Conservation (phyloP, 2,888 invertebrate species). For the Calephelis perditalis region DNA sequence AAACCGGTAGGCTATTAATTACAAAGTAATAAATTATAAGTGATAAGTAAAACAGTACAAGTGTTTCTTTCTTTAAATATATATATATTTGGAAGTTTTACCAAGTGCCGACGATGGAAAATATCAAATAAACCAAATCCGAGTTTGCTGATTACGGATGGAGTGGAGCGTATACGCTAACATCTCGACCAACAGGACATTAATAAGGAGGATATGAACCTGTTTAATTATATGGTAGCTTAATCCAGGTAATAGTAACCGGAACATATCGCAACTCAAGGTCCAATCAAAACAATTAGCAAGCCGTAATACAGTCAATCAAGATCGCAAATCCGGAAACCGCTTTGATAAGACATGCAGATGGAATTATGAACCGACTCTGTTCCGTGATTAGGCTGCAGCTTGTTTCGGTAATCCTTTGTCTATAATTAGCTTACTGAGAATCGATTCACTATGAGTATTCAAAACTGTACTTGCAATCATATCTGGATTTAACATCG, state of each 20-base stretch:
- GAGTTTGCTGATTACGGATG: no score
- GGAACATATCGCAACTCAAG: constrained; percentile 6
- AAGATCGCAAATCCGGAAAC: constrained; percentile 26
- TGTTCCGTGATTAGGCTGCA: constrained; percentile 20
- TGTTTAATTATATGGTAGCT: neutral
- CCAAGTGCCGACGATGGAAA: no score
- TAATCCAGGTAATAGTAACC: neutral
- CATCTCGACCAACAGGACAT: no score
- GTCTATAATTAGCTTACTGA: constrained; percentile 25
- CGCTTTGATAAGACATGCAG: constrained; percentile 29
- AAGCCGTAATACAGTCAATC: constrained; percentile 21
- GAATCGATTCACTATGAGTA: constrained; percentile 21
- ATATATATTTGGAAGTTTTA: no score
- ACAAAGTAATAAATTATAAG: no score
- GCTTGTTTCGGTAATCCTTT: constrained; percentile 27
- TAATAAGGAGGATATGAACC: neutral
- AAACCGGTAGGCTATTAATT: no score
- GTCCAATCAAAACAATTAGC: constrained; percentile 12
- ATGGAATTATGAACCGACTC: constrained; percentile 23
- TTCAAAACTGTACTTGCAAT: constrained; percentile 18
- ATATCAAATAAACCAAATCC: no score
- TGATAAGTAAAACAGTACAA: no score
- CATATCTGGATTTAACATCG: constrained; percentile 6
- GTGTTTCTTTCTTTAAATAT: no score
- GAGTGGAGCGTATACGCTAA: no score